Evolutionary conservation across 2,888 invertebrate genomes (phyloP).

Genomic region (Eupithecia tripunctaria): DNA sequence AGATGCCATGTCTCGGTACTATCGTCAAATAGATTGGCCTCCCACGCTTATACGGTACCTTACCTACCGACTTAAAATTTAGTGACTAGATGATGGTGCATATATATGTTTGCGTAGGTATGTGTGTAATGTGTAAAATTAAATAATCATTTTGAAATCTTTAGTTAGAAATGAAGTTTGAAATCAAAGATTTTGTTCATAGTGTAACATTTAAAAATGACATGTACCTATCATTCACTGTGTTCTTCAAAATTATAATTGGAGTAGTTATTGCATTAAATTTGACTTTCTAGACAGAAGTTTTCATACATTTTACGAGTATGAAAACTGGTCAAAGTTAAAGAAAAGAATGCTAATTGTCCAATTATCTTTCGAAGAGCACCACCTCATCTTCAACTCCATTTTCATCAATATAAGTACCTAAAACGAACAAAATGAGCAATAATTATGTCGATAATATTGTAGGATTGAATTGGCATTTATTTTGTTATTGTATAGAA

Average conservation of each 20-base stretch:
- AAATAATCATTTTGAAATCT: neutral
- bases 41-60: too few relatives aligned
- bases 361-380: neutral
- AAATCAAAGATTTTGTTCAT: neutral
- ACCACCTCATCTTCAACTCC: neutral
- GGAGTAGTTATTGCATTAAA: neutral
- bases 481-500: neutral
- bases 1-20: too few relatives aligned
- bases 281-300: neutral
- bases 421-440: neutral
- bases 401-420: neutral
- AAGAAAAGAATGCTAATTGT: neutral
- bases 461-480: neutral
- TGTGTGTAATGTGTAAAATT: neutral
- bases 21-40: too few relatives aligned
- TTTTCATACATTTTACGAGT: neutral
- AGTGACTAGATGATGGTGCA: neutral
- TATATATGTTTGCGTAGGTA: too few relatives aligned
- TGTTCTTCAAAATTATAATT: neutral
- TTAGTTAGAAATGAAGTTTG: neutral
- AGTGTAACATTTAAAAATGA: neutral
- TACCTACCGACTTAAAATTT: neutral
- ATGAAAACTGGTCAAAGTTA: too few relatives aligned
- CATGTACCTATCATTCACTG: neutral
- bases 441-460: constrained; percentile 1